Evolutionary conservation across 2,888 invertebrate species (phyloP), one percentile per base, ranked within the genome.

Genomic region (Melipona bicolor): DNA sequence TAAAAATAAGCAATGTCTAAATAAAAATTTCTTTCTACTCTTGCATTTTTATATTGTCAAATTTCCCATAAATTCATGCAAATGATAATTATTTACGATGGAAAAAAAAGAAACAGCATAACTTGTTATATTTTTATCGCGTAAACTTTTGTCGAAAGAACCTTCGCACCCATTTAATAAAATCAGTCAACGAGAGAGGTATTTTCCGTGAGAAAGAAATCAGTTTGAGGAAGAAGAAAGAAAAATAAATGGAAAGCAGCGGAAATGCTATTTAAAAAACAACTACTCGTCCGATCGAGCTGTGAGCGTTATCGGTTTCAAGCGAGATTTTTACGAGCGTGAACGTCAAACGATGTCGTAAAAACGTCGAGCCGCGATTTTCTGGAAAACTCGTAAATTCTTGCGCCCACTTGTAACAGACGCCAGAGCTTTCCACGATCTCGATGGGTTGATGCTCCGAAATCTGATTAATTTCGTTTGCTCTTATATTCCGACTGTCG

Each of bases 371-470:
- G 24, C 77, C 79, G 81, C 69, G 81, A 79, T 90, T 91, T 90
- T 91, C 89, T 88, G 82, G 84, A 88, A 92, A 92, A 90, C 90
- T 90, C 92, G 88, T 92, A 92, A 92, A 92, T 91, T 83, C 77
- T 49, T 59, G 67, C 73, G 52, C 81, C 87, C 87, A 82, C 87
- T 88, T 77, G 84, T 80, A 73, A 54, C 67, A 24, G n/a, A 5
- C 62, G 15, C 43, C 32, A 15, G 50, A 61, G 59, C 32, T 79
- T n/a, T 52, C 43, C 80, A 54, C 61, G 17, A 54, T 67, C 32
- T 43, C 17, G 17, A 32, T 9, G n/a, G n/a, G 64, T 56, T 3
- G 21, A 17, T 56, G 19, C 21, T 43, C 52, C 0, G 50, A 43
- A 50, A 36, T 62, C 56, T 15, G 9, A 61, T 54, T 68, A 15